Conservation (phyloP, 2,113 vertebrate genomes). For the Lepus timidus region DNA sequence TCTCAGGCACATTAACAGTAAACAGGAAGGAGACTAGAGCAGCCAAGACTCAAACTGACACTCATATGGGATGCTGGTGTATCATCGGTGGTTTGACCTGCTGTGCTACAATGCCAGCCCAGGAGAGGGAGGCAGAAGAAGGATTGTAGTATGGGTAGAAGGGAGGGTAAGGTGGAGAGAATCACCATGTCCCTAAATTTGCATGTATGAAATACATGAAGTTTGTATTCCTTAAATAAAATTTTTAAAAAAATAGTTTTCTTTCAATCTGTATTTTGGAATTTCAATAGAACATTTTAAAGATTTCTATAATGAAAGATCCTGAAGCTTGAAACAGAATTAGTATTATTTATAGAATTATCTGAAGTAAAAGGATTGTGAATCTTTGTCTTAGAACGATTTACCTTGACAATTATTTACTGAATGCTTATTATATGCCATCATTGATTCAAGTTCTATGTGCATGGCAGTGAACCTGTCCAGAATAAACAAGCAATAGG, state of each 20-base stretch:
- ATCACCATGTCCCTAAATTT: no score
- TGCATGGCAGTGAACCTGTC: not conserved
- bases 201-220: no score
- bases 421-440: not conserved
- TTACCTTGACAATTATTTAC: constrained; percentile 12
- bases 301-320: not conserved
- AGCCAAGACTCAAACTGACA: no score
- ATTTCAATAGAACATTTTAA: not conserved
- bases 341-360: not conserved
- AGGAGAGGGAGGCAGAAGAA: no score
- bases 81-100: no score
- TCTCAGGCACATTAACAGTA: no score
- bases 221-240: no score
- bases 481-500: not conserved
- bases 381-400: not conserved
- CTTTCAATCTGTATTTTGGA: not conserved
- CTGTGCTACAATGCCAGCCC: no score
- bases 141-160: no score
- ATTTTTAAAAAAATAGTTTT: not conserved
- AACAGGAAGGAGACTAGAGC: no score
- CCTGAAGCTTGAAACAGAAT: not conserved
- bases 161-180: no score
- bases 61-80: no score
- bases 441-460: not conserved
- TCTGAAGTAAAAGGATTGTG: not conserved